Evolutionary conservation across 1,140 invertebrate genomes (phyloP).

Genomic region (Drosophila arizonae): DNA sequence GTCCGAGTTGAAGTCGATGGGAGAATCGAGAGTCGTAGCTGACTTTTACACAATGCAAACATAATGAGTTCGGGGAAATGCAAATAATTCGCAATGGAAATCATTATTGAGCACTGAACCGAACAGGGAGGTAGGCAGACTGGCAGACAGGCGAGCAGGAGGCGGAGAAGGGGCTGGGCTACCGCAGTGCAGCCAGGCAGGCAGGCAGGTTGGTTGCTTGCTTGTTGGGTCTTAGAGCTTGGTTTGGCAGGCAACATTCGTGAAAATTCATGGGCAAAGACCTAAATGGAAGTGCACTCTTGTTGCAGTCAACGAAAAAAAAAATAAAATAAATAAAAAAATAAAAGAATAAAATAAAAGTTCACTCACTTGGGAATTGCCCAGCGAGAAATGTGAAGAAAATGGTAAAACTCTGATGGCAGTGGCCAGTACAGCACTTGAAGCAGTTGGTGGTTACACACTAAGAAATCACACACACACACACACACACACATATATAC

Average conservation of each 20-base stretch:
- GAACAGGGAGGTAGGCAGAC: slow-evolving; percentile 32
- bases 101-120: slow-evolving; percentile 73
- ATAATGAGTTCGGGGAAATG: slow-evolving; percentile 77
- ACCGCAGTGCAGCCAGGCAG: neutral
- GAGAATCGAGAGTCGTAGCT: slow-evolving; percentile 28
- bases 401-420: slow-evolving; percentile 15
- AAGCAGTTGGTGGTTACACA: neutral
- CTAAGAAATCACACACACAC: slow-evolving; percentile 15
- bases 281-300: slow-evolving; percentile 24
- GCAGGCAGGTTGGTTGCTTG: neutral
- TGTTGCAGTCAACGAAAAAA: slow-evolving; percentile 12
- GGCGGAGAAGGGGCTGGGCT: neutral
- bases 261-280: slow-evolving; percentile 25
- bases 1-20: slow-evolving; percentile 7
- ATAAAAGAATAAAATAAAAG: neutral
- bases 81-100: slow-evolving; percentile 75
- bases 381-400: slow-evolving; percentile 7
- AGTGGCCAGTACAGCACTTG: slow-evolving; percentile 15
- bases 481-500: neutral
- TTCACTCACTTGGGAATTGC: slow-evolving; percentile 16
- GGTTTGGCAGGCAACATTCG: slow-evolving; percentile 7
- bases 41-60: slow-evolving; percentile 69
- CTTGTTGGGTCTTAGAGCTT: neutral
- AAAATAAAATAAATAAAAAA: neutral
- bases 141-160: neutral